These are phyloP conservation scores for Apostichopus parvimensis DNA, from an alignment of 35 echinoderm and acorn worm genomes.

Conservation along the genomic window DNA sequence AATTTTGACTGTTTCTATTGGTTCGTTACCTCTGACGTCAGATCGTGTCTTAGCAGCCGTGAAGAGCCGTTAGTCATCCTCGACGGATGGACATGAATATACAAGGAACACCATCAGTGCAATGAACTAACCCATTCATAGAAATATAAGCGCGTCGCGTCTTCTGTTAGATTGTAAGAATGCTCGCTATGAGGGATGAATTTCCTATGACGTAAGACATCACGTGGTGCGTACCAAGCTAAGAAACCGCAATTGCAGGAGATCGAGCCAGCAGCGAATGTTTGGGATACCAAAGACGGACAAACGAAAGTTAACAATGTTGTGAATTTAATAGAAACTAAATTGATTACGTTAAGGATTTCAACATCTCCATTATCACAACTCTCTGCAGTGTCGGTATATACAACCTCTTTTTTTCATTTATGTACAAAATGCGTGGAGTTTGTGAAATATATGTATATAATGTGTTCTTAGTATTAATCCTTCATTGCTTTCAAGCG, in stretches of 20 bases:
- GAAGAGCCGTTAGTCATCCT: slow-evolving; percentile 31
- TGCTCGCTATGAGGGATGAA: slow-evolving; percentile 40
- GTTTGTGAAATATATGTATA: no score
- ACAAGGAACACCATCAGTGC: background rate
- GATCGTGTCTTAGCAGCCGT: background rate
- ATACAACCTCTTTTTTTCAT: no score
- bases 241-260: slow-evolving; percentile 34
- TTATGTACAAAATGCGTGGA: no score
- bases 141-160: background rate
- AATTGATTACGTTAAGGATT: background rate
- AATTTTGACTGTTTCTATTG: background rate
- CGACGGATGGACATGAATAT: background rate
- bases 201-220: slow-evolving; percentile 40
- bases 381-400: background rate
- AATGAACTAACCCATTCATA: background rate
- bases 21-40: background rate
- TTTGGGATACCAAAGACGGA: slow-evolving; percentile 21
- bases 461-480: no score
- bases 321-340: background rate
- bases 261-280: slow-evolving; percentile 6
- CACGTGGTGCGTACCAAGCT: slow-evolving; percentile 27
- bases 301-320: background rate
- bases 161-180: slow-evolving; percentile 14
- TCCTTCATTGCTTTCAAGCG: no score
- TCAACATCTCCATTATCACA: background rate